Base-by-base conservation (phyloP, 2,888 invertebrate species). In the Epistrophe grossulariae region DNA sequence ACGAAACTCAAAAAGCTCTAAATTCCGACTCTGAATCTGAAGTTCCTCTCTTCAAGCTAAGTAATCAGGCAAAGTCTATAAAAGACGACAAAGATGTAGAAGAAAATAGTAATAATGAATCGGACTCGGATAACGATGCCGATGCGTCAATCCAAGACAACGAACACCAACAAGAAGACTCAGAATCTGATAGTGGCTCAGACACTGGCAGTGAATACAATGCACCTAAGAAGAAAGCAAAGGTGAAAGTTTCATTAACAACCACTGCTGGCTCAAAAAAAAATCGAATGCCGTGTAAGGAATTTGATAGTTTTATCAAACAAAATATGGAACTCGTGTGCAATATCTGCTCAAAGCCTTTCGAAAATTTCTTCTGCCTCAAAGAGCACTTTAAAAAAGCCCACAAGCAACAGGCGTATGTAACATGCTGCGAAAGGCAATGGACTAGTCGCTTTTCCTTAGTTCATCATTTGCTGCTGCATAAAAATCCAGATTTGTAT, bases 401-500 rank as follows among this genome's bases (percentile, higher is more conserved):
- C 8, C 90, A 90, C 59, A 87, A 89, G 4, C 78, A 87, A 19
- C 64, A 64, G 15, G 89, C 76, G 3, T 90, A 88, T 55, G 89
- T 89, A 0, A 79, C 64, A 13, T 90, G 90, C 50, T 90, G 90
- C 48, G 85, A 89, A 8, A 89, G 88, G n/a, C 89, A 88, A 60
- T 90, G 89, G 55, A 74, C 79, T 13, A 89, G 89, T 2, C 90
- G 90, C 8, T 88, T 88, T 45, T 78, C 84, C 19, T 82, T 90
- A 8, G 89, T 89, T 8, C 89, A 90, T 45, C 90, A 90, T 66
- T 84, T 90, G 45, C 66, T 89, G 1, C 31, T 89, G 4, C 90
- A 90, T 38, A 73, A 89, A 24, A 83, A 90, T 79, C 89, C 90
- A 1, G 89, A 90, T n/a, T 28, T 24, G 11, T 89, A 88, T 59